Percentiles rank a stretch among this genome's conserved stretches.
These are phyloP conservation scores for Beris morrisii DNA, from an alignment of 2,888 invertebrate genomes.

Conservation along the genomic window DNA sequence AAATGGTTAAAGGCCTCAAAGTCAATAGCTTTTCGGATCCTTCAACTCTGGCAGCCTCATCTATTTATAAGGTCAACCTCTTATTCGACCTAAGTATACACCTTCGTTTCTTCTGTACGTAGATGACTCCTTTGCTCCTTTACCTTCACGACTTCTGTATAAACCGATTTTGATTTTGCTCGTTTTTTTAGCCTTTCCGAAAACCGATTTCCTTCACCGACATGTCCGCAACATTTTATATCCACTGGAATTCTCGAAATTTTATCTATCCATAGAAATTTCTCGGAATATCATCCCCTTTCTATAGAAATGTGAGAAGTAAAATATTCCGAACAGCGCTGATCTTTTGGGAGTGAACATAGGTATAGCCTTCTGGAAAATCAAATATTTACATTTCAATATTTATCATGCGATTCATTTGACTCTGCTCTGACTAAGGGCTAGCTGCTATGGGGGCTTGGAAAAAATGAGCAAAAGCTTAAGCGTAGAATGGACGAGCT, in stretches of 20 bases:
- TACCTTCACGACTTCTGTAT: background rate
- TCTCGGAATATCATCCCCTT: too few relatives aligned
- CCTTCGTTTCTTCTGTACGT: background rate
- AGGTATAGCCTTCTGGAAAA: slow-evolving; percentile 8
- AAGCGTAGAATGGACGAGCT: too few relatives aligned
- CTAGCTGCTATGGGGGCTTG: too few relatives aligned
- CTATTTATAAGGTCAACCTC: slow-evolving; percentile 21
- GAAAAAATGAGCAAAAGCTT: too few relatives aligned
- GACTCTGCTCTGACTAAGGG: slow-evolving; percentile 9
- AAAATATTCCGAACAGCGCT: too few relatives aligned
- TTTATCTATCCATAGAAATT: too few relatives aligned
- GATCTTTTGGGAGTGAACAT: too few relatives aligned
- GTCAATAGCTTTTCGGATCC: slow-evolving; percentile 33
- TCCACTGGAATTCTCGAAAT: too few relatives aligned
- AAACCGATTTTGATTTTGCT: background rate
- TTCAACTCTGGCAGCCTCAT: slow-evolving; percentile 27
- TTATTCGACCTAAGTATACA: slow-evolving; percentile 1
- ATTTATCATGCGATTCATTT: slow-evolving; percentile 38
- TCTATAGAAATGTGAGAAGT: too few relatives aligned
- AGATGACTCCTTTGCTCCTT: slow-evolving; percentile 4
- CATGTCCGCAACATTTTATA: too few relatives aligned
- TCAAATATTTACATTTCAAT: slow-evolving; percentile 39
- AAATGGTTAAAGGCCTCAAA: slow-evolving; percentile 34
- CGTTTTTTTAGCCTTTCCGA: background rate
- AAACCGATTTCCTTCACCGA: too few relatives aligned